These are phyloP conservation scores for Drosophila kuntzei DNA, from an alignment of 2,888 invertebrate species.

Conservation along the genomic window DNA sequence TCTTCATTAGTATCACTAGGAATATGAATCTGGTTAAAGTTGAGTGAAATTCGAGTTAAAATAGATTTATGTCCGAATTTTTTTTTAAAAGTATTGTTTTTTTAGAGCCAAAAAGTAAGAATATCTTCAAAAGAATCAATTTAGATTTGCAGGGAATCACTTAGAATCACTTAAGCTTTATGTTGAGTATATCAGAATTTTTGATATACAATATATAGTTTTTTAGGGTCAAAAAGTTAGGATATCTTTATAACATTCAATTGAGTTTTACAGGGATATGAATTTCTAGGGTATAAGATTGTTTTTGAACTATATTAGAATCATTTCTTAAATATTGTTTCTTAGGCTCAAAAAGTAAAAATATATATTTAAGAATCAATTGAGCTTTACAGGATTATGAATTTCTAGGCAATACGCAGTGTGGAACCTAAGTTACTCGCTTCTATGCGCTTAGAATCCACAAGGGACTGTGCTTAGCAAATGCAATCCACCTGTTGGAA, in stretches of 20 bases:
- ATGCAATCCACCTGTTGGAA: conserved; percentile 8
- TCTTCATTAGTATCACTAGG: too few species aligned
- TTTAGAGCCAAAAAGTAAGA: too few species aligned
- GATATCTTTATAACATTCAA: background rate
- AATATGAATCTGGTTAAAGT: too few species aligned
- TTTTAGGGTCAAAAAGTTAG: background rate
- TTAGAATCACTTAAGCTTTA: too few species aligned
- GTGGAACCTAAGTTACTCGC: background rate
- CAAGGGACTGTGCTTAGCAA: conserved; percentile 2
- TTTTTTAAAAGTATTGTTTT: too few species aligned
- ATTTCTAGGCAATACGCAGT: background rate
- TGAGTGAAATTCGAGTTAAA: too few species aligned
- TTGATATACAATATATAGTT: too few species aligned
- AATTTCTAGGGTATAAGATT: background rate
- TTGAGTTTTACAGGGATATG: background rate
- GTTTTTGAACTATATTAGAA: background rate
- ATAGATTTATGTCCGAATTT: too few species aligned
- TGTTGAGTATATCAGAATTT: too few species aligned
- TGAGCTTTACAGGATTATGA: background rate
- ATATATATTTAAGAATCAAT: background rate
- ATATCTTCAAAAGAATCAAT: too few species aligned
- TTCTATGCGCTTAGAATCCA: background rate
- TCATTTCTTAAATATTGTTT: background rate
- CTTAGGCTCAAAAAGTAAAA: background rate
- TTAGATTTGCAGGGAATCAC: too few species aligned